These are phyloP conservation scores for Apantesis nais DNA, from an alignment of 2,888 invertebrate species.

Conservation along the genomic window DNA sequence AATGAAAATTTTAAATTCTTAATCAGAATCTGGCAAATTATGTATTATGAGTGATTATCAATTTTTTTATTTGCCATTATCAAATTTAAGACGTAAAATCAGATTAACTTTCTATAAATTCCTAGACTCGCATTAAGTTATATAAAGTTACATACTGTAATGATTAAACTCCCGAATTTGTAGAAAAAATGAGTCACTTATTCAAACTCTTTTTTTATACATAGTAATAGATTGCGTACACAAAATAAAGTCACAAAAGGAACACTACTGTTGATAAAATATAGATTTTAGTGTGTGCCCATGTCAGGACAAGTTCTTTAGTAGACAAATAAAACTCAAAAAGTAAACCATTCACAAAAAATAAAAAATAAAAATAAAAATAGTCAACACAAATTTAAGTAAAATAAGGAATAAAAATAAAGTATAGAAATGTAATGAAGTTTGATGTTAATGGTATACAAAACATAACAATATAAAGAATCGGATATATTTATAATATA, in stretches of 20 bases:
- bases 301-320: neutral
- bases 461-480: neutral
- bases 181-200: neutral
- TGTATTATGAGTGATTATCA: neutral
- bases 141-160: neutral
- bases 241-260: neutral
- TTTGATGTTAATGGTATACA: neutral
- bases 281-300: neutral
- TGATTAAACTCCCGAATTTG: neutral
- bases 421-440: conserved; percentile 31
- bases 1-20: neutral
- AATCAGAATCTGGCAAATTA: neutral
- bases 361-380: conserved; percentile 33
- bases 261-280: neutral
- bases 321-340: conserved; percentile 17
- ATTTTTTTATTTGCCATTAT: too few relatives aligned
- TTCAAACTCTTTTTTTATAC: neutral
- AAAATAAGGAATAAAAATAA: conserved; percentile 15
- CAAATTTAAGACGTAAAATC: neutral
- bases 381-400: conserved; percentile 15
- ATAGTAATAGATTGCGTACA: neutral
- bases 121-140: neutral
- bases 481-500: neutral
- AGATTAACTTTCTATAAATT: neutral
- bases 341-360: conserved; percentile 38